phyloP scores from a whole-genome alignment of 2,888 invertebrate species.

The Aporophyla lueneburgensis region DNA sequence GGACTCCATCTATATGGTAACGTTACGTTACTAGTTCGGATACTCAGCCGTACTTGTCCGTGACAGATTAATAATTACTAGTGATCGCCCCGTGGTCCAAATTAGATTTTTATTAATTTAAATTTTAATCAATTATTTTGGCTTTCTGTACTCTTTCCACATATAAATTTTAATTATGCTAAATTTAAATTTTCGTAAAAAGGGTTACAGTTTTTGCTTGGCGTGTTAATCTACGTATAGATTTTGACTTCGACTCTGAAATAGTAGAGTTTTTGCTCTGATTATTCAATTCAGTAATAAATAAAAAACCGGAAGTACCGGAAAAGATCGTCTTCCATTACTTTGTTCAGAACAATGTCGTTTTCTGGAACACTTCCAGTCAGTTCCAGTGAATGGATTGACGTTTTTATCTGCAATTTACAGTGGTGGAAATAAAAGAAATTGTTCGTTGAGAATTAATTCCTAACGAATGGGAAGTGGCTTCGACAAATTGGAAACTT shows the following conservation, averaged over 20 bases:
- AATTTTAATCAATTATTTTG: too few relatives aligned
- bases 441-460: constrained; percentile 6
- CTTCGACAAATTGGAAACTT: constrained; percentile 11
- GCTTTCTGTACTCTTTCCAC: too few relatives aligned
- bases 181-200: too few relatives aligned
- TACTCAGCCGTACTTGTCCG: background rate
- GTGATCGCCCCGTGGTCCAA: too few relatives aligned
- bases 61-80: background rate
- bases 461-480: constrained; percentile 5
- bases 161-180: too few relatives aligned
- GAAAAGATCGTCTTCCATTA: background rate
- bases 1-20: background rate
- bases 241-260: background rate
- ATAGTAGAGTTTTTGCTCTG: background rate
- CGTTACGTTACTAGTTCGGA: background rate
- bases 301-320: background rate
- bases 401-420: constrained; percentile 33
- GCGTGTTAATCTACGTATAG: too few relatives aligned
- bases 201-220: too few relatives aligned
- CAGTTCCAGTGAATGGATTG: constrained; percentile 14
- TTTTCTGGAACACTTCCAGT: constrained; percentile 42
- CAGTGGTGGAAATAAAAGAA: constrained; percentile 3
- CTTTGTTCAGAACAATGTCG: constrained; percentile 26
- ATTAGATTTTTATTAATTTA: too few relatives aligned
- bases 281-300: too few relatives aligned